Percentiles rank a stretch among this genome's conserved stretches.
These are phyloP conservation scores for Trachymyrmex cornetzi DNA, from an alignment of 1,140 invertebrate genomes.

Conservation along the genomic window DNA sequence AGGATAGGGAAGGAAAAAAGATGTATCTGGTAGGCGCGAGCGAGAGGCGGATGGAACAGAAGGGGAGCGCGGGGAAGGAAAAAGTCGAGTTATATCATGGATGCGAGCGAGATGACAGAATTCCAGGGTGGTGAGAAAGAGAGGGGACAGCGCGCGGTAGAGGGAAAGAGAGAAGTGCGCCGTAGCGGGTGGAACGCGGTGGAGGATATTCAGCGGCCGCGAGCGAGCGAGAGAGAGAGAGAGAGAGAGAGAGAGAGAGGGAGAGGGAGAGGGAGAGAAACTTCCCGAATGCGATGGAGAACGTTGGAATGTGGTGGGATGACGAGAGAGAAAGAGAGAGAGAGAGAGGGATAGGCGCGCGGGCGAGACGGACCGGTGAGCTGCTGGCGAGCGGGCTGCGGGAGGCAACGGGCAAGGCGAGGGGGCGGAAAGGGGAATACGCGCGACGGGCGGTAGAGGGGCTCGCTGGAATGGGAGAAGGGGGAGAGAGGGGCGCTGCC, in stretches of 20 bases:
- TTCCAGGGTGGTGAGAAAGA: conserved; percentile 15
- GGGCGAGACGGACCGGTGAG: conserved; percentile 1
- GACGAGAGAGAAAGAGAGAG: conserved; percentile 26
- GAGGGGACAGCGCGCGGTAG: conserved; percentile 20
- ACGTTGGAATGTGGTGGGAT: conserved; percentile 32
- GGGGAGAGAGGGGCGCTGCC: conserved; percentile 79
- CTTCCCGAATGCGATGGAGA: neutral
- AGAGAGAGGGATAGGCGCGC: neutral
- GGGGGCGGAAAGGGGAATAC: conserved; percentile 22
- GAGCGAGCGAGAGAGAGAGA: conserved; percentile 32
- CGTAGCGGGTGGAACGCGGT: neutral
- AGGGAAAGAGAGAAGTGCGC: neutral
- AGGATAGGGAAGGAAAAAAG: conserved; percentile 20
- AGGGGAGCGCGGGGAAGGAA: conserved; percentile 27
- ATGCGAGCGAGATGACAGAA: conserved; percentile 31
- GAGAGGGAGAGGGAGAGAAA: conserved; percentile 32
- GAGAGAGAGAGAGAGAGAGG: conserved; percentile 16
- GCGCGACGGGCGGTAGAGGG: conserved; percentile 25
- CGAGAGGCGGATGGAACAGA: neutral
- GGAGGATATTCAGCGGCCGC: neutral
- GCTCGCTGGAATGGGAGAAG: conserved; percentile 53
- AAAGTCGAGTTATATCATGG: conserved; percentile 29
- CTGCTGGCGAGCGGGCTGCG: conserved; percentile 4
- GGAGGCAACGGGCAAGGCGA: neutral
- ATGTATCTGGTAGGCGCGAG: conserved; percentile 34